Evolutionary conservation across 2,888 invertebrate genomes (phyloP).

Genomic region (Graphium colonna): DNA sequence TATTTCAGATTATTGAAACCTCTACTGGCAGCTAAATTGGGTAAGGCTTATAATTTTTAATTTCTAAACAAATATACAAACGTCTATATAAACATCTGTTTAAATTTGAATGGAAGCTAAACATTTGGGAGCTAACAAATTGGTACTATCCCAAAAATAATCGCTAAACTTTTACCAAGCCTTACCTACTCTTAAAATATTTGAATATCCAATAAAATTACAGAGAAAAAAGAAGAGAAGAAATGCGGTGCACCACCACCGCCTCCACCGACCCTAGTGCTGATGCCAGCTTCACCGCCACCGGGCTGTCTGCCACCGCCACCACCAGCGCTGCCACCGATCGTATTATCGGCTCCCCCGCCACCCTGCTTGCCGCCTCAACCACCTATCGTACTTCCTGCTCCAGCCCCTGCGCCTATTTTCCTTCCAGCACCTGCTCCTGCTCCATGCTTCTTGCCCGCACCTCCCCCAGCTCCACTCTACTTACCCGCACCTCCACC

Average conservation of each 20-base stretch:
- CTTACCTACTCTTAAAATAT: no score
- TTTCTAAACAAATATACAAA: no score
- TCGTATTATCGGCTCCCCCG: constrained; percentile 31
- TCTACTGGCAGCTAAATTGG: constrained; percentile 48
- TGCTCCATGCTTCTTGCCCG: constrained; percentile 23
- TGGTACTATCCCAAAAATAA: no score
- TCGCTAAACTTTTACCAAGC: no score
- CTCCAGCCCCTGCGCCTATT: constrained; percentile 27
- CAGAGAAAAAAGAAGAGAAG: constrained; percentile 37
- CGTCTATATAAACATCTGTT: no score
- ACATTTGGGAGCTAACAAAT: no score
- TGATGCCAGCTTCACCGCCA: constrained; percentile 55
- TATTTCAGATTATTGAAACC: constrained; percentile 64
- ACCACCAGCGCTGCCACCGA: constrained; percentile 37
- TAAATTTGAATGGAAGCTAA: no score
- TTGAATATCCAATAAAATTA: no score
- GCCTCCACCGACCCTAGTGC: constrained; percentile 53
- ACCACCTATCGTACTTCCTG: constrained; percentile 22
- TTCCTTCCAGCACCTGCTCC: constrained; percentile 26
- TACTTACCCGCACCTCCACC: constrained; percentile 31
- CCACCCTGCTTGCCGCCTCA: constrained; percentile 28
- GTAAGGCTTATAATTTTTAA: constrained; percentile 36
- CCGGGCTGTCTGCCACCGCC: constrained; percentile 37
- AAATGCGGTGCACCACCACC: constrained; percentile 40
- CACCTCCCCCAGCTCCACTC: constrained; percentile 30